These are phyloP conservation scores for Boloria euphrosyne DNA, from an alignment of 2,888 invertebrate genomes.

Conservation along the genomic window DNA sequence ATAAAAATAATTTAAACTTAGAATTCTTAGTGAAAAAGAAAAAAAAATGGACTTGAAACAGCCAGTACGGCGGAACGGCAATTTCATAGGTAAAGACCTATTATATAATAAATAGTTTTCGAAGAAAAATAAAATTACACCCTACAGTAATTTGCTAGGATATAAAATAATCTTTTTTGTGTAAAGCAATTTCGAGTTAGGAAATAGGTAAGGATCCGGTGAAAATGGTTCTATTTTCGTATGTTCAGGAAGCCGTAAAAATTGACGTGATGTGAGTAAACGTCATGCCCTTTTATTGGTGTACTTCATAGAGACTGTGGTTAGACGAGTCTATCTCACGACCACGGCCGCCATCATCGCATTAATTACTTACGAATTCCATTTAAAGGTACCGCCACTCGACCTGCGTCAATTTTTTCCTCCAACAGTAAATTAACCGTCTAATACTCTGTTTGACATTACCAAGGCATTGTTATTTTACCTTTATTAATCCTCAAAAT, in stretches of 20 bases:
- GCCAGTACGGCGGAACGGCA: too few species aligned
- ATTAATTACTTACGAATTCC: slow-evolving; percentile 21
- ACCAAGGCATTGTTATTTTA: slow-evolving; percentile 1
- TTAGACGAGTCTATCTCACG: slow-evolving; percentile 11
- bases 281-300: slow-evolving; percentile 21
- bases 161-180: too few species aligned
- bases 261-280: slow-evolving; percentile 21
- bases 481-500: too few species aligned
- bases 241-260: slow-evolving; percentile 16
- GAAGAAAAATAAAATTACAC: too few species aligned
- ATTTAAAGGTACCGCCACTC: slow-evolving; percentile 15
- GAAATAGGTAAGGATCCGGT: not conserved
- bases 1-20: too few species aligned
- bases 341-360: slow-evolving; percentile 20
- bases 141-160: too few species aligned
- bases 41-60: too few species aligned
- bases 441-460: slow-evolving; percentile 4
- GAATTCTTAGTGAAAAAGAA: too few species aligned
- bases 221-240: slow-evolving; percentile 9
- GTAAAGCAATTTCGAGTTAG: too few species aligned
- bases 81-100: too few species aligned
- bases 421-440: slow-evolving; percentile 7
- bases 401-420: slow-evolving; percentile 14
- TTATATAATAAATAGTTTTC: too few species aligned
- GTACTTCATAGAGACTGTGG: slow-evolving; percentile 16